Base-by-base conservation (phyloP, 1,140 invertebrate species). In the Latrodectus geometricus region DNA sequence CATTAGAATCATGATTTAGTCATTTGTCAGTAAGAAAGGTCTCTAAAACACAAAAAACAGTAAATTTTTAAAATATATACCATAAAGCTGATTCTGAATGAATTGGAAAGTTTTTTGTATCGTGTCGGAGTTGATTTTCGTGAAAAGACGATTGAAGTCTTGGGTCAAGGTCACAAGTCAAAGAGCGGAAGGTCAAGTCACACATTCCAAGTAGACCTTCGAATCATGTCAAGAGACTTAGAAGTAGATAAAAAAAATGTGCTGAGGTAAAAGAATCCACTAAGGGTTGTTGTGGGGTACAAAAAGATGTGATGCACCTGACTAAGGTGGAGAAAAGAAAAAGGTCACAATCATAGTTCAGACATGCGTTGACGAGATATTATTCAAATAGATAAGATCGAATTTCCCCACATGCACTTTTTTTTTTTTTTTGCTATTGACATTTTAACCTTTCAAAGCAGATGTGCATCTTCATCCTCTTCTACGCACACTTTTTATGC, bases 311-410 rank as follows among this genome's bases (percentile, higher is more conserved):
- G 61, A 84, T 76, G 81, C 56, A 84, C 81, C 81, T 84, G 81
- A 84, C 72, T 76, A 14, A 4, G 66, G 66, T 56, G 72, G 50
- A 21, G 56, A 75, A 73, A 75, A 56, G 21, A 84, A 54, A 35
- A 76, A 86, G 83, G 74, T 86, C 83, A 86, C 4, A 49, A 48
- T 14, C 73, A 20, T 54, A 75, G 73, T 23, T 77, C 49, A 86
- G 83, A 78, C 83, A 77, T 73, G 73, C 83, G 83, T 86, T 86
- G 83, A 86, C 83, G 83, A 86, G 75, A 78, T 86, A 86, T 86
- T 86, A 86, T 86, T 86, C 66, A 69, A 86, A 70, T 61, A 86
- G 83, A 86, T 86, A 86, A 86, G 74, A 86, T 86, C 83, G 75
- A 86, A 86, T 86, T 86, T 86, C 83, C 50, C 81, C 49, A 8